Conservation (phyloP, 2,797 vertebrate species). For the Pipistrellus pipistrellus region DNA sequence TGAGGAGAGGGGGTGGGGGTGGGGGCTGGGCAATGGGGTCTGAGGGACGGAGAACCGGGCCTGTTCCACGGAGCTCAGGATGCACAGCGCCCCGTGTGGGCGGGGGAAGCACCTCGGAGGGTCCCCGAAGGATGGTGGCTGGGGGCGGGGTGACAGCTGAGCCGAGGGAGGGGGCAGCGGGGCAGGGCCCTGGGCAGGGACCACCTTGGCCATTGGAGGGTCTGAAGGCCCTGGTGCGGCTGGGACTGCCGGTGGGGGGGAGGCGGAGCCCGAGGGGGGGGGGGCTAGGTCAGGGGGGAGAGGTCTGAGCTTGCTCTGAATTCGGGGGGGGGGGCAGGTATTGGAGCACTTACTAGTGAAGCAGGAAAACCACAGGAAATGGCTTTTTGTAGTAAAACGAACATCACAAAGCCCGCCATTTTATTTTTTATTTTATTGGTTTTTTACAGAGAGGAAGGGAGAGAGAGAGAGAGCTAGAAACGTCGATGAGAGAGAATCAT, state of each 20-base stretch:
- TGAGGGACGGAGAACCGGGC: too few relatives aligned
- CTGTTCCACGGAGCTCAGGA: too few relatives aligned
- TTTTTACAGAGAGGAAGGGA: too few relatives aligned
- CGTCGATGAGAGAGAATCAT: too few relatives aligned
- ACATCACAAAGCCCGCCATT: not conserved
- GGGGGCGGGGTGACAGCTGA: accelerated
- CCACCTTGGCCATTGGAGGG: accelerated
- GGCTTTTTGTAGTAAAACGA: not conserved
- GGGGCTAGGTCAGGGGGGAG: not conserved
- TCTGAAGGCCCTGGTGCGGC: accelerated
- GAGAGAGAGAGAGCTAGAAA: too few relatives aligned
- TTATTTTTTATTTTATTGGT: too few relatives aligned
- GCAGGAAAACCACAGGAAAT: accelerated
- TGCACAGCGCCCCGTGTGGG: not conserved
- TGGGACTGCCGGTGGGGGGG: accelerated
- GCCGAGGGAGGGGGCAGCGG: not conserved
- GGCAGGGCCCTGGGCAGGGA: not conserved
- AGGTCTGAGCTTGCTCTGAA: not conserved
- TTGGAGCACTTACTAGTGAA: too few relatives aligned
- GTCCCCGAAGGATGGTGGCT: too few relatives aligned
- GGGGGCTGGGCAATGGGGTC: not conserved
- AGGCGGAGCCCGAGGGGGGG: accelerated
- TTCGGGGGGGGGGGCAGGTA: too few relatives aligned
- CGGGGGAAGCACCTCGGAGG: not conserved
- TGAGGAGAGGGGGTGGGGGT: too few relatives aligned